Evolutionary conservation across 1,140 invertebrate species (phyloP).

Genomic region (Schlechtendalia chinensis): DNA sequence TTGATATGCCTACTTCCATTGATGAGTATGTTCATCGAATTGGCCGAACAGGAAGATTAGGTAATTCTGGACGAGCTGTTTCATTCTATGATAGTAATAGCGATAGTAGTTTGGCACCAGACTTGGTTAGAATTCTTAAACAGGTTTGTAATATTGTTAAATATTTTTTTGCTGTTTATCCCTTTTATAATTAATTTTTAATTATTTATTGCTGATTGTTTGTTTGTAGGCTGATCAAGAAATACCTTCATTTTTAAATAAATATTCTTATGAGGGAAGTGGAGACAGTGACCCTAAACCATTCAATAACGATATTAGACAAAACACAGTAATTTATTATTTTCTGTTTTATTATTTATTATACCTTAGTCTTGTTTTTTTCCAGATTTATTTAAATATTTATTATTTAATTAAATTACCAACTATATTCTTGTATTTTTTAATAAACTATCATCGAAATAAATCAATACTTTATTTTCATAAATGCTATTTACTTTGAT

Average conservation of each 20-base stretch:
- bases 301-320: background rate
- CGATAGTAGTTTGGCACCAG: conserved; percentile 29
- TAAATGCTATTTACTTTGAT: no score
- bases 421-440: no score
- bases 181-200: background rate
- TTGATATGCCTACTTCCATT: conserved; percentile 93
- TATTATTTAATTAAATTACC: no score
- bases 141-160: conserved; percentile 11
- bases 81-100: conserved; percentile 50
- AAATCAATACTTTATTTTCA: no score
- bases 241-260: conserved; percentile 4
- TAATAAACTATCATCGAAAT: no score
- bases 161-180: no score
- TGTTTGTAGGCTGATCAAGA: conserved; percentile 36
- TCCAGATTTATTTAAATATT: no score
- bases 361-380: no score
- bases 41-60: conserved; percentile 94
- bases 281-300: background rate
- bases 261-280: background rate
- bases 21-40: conserved; percentile 98
- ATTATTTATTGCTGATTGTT: background rate
- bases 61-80: conserved; percentile 62
- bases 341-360: no score
- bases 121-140: conserved; percentile 49
- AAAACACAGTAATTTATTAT: background rate